These are phyloP conservation scores for Sisyra terminalis DNA, from an alignment of 2,888 invertebrate genomes.

Conservation along the genomic window DNA sequence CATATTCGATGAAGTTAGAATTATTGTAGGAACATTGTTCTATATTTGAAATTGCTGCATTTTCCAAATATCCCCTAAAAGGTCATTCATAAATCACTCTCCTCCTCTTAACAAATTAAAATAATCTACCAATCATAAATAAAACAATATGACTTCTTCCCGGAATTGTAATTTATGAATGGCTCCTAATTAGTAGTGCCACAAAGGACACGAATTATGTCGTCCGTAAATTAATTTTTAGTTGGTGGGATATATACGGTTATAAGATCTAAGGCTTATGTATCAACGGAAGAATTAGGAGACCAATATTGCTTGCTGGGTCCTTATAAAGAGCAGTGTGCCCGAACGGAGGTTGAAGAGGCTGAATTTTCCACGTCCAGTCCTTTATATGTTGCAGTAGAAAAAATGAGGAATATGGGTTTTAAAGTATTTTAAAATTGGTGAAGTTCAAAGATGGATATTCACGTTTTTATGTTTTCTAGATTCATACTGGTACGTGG, in stretches of 20 bases:
- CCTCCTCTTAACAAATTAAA: too few species aligned
- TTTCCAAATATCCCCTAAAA: too few species aligned
- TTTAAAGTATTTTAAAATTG: slow-evolving; percentile 46
- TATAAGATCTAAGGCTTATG: slow-evolving; percentile 91
- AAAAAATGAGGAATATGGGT: slow-evolving; percentile 64
- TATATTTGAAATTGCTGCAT: too few species aligned
- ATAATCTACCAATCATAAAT: too few species aligned
- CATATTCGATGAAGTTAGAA: too few species aligned
- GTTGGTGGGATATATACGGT: slow-evolving; percentile 99
- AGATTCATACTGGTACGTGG: slow-evolving; percentile 95
- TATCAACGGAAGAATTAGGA: slow-evolving; percentile 94
- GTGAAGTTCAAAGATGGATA: background rate
- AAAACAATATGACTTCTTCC: background rate
- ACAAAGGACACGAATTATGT: too few species aligned
- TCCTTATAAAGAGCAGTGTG: slow-evolving; percentile 88
- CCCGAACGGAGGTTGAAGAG: slow-evolving; percentile 91
- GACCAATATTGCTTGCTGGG: slow-evolving; percentile 92
- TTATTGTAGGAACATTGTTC: too few species aligned
- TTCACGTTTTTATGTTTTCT: slow-evolving; percentile 13
- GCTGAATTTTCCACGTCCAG: slow-evolving; percentile 66
- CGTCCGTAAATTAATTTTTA: slow-evolving; percentile 25
- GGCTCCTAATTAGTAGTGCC: too few species aligned
- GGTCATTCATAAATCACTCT: too few species aligned
- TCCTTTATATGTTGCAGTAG: slow-evolving; percentile 58
- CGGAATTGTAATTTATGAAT: too few species aligned